A percentile compares a stretch with the other conserved stretches of the same genome.
Conservation (phyloP, 2,888 invertebrate species). For the Chymomyza amoena region DNA sequence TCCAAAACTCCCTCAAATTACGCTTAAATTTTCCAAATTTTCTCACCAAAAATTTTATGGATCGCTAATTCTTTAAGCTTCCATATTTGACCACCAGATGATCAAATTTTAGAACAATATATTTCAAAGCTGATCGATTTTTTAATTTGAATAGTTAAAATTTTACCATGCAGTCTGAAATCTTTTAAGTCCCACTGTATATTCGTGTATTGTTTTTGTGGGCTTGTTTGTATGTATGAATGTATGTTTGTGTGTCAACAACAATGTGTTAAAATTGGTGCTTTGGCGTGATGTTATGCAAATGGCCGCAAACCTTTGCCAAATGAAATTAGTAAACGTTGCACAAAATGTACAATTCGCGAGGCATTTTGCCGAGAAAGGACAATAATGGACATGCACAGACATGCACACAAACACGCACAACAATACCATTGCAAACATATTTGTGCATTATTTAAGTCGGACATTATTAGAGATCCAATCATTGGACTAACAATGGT, state of each 20-base stretch:
- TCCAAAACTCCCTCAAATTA: no score
- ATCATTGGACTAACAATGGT: background rate
- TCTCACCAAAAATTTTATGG: no score
- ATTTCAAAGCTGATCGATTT: no score
- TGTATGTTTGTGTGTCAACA: background rate
- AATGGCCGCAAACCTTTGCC: constrained; percentile 19
- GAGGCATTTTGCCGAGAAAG: constrained; percentile 12
- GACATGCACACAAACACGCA: constrained; percentile 4
- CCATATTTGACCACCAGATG: no score
- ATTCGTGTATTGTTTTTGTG: background rate
- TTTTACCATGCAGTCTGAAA: no score
- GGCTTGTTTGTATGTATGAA: background rate
- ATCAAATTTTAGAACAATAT: no score
- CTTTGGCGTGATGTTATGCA: constrained; percentile 16
- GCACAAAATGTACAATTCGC: constrained; percentile 14
- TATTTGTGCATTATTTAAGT: background rate
- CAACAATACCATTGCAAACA: background rate
- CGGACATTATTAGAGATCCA: background rate
- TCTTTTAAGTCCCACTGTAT: background rate
- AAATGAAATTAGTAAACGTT: constrained; percentile 33
- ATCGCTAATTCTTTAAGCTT: no score
- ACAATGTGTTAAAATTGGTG: constrained; percentile 34
- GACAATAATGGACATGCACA: constrained; percentile 13
- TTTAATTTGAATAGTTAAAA: no score
- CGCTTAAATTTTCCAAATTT: no score